Percentiles rank a stretch among this genome's conserved stretches.
phyloP scores from a whole-genome alignment of 1,140 invertebrate genomes.

The Rhopalosiphum padi region DNA sequence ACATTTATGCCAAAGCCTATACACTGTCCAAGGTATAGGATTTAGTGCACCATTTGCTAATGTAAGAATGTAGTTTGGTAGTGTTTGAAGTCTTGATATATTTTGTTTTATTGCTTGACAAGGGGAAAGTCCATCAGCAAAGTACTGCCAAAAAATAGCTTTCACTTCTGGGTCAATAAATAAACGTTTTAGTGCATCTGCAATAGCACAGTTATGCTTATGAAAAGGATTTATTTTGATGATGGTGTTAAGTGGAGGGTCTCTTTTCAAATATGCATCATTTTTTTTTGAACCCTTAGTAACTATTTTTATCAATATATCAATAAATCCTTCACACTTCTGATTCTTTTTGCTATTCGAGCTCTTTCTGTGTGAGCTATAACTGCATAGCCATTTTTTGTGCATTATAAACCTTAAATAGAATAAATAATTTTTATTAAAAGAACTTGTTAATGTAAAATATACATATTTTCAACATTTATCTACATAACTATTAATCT shows the following conservation, averaged over 20 bases:
- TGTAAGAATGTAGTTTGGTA: constrained; percentile 6
- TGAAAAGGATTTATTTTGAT: constrained; percentile 24
- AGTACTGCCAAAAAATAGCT: background rate
- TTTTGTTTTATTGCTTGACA: background rate
- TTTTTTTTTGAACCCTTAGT: no score
- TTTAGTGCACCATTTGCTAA: constrained; percentile 29
- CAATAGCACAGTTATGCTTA: background rate
- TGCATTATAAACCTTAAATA: constrained; percentile 8
- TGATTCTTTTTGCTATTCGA: no score
- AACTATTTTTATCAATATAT: no score
- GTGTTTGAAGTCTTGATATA: background rate
- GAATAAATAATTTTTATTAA: background rate
- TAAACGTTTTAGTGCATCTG: background rate
- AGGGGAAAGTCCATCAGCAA: background rate
- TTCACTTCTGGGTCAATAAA: background rate
- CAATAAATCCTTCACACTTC: no score
- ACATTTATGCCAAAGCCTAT: constrained; percentile 29
- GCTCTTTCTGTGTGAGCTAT: background rate
- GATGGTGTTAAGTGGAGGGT: background rate
- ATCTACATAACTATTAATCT: no score
- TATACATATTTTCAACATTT: no score
- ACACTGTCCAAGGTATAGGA: background rate
- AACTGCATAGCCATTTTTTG: constrained; percentile 4
- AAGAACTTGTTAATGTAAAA: no score
- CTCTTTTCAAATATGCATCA: background rate